Conservation (phyloP, 2,797 vertebrate species). For the Coregonus ussuriensis region DNA sequence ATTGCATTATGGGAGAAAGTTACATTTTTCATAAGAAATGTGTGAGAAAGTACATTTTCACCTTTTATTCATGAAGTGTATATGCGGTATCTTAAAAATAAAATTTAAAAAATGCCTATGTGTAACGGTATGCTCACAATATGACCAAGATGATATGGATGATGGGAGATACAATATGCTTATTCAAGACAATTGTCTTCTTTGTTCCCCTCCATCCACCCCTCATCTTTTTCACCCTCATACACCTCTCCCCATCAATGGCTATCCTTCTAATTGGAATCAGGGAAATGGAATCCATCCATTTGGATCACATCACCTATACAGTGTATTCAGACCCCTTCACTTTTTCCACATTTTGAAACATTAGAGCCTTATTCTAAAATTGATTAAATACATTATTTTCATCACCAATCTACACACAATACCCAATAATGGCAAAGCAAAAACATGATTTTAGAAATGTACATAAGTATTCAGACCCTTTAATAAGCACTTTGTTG, state of each 20-base stretch:
- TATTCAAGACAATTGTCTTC: neutral
- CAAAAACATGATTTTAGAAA: no score
- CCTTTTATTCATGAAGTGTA: neutral
- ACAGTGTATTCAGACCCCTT: neutral
- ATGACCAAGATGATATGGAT: neutral
- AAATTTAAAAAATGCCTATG: neutral
- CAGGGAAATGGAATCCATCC: neutral
- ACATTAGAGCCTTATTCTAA: no score
- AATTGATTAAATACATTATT: no score
- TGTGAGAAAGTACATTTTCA: neutral
- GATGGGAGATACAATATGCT: neutral
- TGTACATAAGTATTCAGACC: no score
- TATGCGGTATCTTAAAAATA: neutral
- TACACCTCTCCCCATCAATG: neutral
- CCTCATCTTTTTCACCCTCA: neutral
- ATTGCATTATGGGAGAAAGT: neutral
- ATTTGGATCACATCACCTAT: neutral
- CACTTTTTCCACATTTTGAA: no score
- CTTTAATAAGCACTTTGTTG: no score
- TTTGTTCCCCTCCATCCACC: neutral
- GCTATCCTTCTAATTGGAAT: neutral
- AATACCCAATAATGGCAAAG: no score
- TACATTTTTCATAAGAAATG: neutral
- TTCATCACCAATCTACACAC: no score
- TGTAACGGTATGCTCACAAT: neutral